A percentile compares a stretch with the other conserved stretches of the same genome.
These are phyloP conservation scores for Zeus faber DNA, from an alignment of 2,113 vertebrate species.

Conservation along the genomic window DNA sequence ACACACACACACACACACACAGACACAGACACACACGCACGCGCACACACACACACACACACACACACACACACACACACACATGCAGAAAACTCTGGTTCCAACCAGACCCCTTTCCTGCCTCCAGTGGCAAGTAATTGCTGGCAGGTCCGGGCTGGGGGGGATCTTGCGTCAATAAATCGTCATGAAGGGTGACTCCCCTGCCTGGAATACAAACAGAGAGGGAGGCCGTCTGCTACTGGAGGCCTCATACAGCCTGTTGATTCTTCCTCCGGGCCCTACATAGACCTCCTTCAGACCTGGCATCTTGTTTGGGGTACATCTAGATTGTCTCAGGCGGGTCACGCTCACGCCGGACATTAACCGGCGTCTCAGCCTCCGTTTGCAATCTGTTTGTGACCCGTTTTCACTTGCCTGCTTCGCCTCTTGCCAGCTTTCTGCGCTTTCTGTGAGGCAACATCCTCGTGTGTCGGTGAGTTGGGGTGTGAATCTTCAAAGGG, in stretches of 20 bases:
- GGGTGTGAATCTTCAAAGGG: too few species aligned
- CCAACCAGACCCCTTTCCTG: constrained; percentile 4
- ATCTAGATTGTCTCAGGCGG: too few species aligned
- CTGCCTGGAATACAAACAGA: constrained; percentile 66
- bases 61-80: constrained; percentile 41
- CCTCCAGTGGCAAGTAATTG: constrained; percentile 60
- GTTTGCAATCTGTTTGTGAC: too few species aligned
- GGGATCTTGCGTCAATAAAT: constrained; percentile 72
- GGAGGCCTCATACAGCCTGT: constrained; percentile 47
- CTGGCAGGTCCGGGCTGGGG: constrained; percentile 59
- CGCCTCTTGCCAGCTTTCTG: too few species aligned
- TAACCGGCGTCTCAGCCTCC: too few species aligned
- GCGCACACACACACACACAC: constrained; percentile 28
- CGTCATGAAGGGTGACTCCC: constrained; percentile 65
- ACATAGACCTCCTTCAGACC: constrained; percentile 11
- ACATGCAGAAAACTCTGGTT: neutral
- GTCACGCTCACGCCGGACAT: neutral
- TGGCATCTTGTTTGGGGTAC: constrained; percentile 6
- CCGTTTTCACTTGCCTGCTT: neutral
- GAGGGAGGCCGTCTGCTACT: constrained; percentile 51
- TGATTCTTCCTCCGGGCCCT: constrained; percentile 33
- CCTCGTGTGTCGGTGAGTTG: too few species aligned
- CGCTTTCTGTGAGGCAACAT: too few species aligned
- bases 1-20: constrained; percentile 14
- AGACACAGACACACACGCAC: constrained; percentile 11